A percentile compares a stretch with the other conserved stretches of the same genome.
phyloP scores from a whole-genome alignment of 92 coral and sea anemone genomes.

The Siderastrea radians region DNA sequence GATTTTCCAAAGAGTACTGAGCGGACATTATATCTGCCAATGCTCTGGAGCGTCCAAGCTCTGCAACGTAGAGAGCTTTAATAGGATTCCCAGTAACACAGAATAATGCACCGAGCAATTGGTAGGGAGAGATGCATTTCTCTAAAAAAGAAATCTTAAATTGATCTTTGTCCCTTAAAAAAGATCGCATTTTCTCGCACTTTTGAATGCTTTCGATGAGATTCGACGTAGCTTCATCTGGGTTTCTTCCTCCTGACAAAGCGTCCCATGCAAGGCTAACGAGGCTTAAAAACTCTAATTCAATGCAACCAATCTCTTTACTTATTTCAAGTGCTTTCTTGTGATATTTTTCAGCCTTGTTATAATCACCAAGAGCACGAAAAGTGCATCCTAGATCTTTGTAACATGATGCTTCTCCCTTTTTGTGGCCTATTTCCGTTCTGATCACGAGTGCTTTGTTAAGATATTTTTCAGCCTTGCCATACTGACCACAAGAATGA shows the following conservation, averaged over 20 bases:
- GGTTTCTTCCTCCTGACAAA: not conserved
- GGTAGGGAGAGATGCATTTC: not conserved
- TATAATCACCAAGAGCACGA: not conserved
- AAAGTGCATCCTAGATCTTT: not conserved
- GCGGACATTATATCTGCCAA: not conserved
- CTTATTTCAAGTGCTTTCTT: too few relatives aligned
- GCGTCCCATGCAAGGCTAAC: not conserved
- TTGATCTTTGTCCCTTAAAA: not conserved
- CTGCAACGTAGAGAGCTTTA: not conserved
- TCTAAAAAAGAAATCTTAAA: not conserved
- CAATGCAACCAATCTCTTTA: too few relatives aligned
- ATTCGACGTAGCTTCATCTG: not conserved
- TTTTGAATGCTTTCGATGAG: not conserved
- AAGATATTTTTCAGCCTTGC: not conserved
- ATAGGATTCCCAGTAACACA: not conserved
- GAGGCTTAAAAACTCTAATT: not conserved
- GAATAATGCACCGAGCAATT: not conserved
- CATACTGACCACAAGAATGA: not conserved
- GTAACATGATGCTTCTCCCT: not conserved
- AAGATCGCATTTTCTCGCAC: not conserved
- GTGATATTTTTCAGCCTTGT: not conserved
- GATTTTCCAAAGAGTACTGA: not conserved
- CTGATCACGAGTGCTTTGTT: not conserved
- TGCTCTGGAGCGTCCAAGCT: slow-evolving; percentile 4
- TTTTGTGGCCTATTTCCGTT: not conserved